phyloP scores from a whole-genome alignment of 2,888 invertebrate genomes.

The Cataglyphis livida region DNA sequence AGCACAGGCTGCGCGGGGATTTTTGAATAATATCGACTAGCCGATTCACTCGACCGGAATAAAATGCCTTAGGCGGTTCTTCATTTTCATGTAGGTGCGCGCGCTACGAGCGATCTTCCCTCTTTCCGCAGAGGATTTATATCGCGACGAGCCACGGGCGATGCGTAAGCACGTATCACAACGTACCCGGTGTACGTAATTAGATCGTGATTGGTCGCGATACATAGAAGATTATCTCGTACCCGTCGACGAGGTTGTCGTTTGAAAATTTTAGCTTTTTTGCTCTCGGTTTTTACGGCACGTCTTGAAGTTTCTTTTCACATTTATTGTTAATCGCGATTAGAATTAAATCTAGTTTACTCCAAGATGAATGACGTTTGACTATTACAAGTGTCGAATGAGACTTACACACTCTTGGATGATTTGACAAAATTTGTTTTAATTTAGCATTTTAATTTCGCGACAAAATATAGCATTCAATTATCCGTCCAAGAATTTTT shows the following conservation, averaged over 20 bases:
- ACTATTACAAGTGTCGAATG: not conserved
- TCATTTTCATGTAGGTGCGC: constrained; percentile 50
- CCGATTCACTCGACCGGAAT: constrained; percentile 45
- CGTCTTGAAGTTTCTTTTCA: not conserved
- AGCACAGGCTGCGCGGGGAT: constrained; percentile 29
- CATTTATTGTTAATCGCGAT: not conserved
- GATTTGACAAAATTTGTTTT: not conserved
- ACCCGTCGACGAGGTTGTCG: constrained; percentile 32
- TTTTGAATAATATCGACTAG: constrained; percentile 52
- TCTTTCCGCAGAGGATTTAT: constrained; percentile 55
- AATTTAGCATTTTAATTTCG: not conserved
- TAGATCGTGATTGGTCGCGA: constrained; percentile 53
- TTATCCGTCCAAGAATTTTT: not conserved
- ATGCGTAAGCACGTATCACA: constrained; percentile 31
- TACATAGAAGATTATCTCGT: constrained; percentile 37
- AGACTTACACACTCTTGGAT: not conserved
- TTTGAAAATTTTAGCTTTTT: constrained; percentile 12
- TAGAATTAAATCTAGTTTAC: not conserved
- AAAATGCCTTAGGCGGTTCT: constrained; percentile 50
- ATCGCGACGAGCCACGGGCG: constrained; percentile 48
- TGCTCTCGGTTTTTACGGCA: not conserved
- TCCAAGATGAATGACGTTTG: not conserved
- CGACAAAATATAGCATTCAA: not conserved
- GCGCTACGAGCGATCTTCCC: constrained; percentile 28
- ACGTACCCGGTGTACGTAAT: constrained; percentile 44